phyloP scores from a whole-genome alignment of 1,140 invertebrate species.

The Hyposmocoma kahamanoa region DNA sequence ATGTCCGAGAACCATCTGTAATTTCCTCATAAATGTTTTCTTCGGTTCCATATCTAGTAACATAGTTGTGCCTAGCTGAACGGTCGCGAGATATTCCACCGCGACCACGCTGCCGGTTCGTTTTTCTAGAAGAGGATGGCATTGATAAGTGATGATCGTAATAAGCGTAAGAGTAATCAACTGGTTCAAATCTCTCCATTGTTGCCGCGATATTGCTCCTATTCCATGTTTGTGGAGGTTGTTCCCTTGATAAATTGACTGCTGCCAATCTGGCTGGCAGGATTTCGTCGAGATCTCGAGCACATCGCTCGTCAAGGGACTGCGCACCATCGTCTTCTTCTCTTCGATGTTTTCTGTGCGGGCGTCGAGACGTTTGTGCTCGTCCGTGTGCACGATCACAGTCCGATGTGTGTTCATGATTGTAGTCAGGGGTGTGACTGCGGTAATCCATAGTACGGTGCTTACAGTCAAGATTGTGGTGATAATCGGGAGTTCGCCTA shows the following conservation, averaged over 20 bases:
- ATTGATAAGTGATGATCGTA: conserved; percentile 81
- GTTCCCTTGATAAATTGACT: conserved; percentile 62
- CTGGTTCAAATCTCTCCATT: conserved; percentile 76
- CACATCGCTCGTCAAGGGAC: conserved; percentile 68
- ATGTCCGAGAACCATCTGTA: conserved; percentile 75
- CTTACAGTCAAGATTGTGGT: conserved; percentile 51
- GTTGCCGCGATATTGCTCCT: conserved; percentile 76
- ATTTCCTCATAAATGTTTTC: conserved; percentile 94
- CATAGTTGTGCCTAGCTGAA: conserved; percentile 77
- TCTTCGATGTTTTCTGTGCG: conserved; percentile 51
- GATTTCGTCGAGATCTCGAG: conserved; percentile 70
- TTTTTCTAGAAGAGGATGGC: conserved; percentile 69
- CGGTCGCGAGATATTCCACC: conserved; percentile 60
- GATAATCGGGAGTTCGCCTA: conserved; percentile 47
- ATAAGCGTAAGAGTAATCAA: conserved; percentile 86
- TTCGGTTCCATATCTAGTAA: conserved; percentile 85
- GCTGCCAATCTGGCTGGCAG: conserved; percentile 67
- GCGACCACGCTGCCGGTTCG: conserved; percentile 53
- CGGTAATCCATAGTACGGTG: conserved; percentile 50
- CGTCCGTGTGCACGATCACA: conserved; percentile 48
- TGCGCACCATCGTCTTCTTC: conserved; percentile 68
- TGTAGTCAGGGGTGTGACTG: conserved; percentile 60
- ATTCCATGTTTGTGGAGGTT: conserved; percentile 63
- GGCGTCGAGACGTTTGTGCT: conserved; percentile 50
- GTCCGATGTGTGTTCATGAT: conserved; percentile 50